Percentiles rank a stretch among this genome's conserved stretches.
Conservation (phyloP, 1,140 invertebrate genomes). For the Aphelenchoides fujianensis region DNA sequence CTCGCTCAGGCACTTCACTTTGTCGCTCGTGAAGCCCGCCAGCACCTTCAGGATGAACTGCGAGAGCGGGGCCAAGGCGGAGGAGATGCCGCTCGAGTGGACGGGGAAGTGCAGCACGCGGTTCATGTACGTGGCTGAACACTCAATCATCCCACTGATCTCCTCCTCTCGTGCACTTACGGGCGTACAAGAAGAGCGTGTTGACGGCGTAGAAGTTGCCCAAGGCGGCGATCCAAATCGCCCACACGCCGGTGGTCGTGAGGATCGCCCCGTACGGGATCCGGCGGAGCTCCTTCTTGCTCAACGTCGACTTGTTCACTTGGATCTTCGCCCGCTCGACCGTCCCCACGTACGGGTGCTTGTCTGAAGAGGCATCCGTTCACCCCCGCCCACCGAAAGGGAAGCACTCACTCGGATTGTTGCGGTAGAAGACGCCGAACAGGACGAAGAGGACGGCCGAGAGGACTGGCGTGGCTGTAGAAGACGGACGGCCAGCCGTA, state of each 20-base stretch:
- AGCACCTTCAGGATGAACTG: constrained; percentile 34
- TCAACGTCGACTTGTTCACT: constrained; percentile 26
- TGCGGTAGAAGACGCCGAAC: constrained; percentile 40
- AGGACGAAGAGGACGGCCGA: constrained; percentile 34
- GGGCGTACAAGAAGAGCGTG: constrained; percentile 32
- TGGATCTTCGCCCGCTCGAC: constrained; percentile 35
- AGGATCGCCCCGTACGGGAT: constrained; percentile 40
- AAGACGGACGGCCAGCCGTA: constrained; percentile 38
- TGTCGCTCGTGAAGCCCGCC: constrained; percentile 39
- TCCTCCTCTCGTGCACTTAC: constrained; percentile 6
- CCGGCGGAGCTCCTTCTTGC: constrained; percentile 29
- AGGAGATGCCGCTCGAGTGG: constrained; percentile 30
- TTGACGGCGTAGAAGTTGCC: constrained; percentile 38
- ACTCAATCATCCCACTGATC: constrained; percentile 19
- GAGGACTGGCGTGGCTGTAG: constrained; percentile 29
- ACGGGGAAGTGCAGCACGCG: constrained; percentile 34
- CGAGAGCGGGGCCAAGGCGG: constrained; percentile 32
- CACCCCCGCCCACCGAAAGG: not conserved
- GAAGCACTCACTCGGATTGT: constrained; percentile 30
- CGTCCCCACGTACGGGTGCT: constrained; percentile 42
- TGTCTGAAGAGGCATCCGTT: constrained; percentile 24
- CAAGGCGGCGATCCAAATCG: constrained; percentile 36
- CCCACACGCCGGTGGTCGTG: constrained; percentile 41
- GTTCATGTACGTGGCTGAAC: constrained; percentile 28
- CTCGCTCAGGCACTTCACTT: constrained; percentile 27